Percentiles rank a stretch among this genome's conserved stretches.
Conservation (phyloP, 1,140 invertebrate genomes). For the Ephestia elutella region DNA sequence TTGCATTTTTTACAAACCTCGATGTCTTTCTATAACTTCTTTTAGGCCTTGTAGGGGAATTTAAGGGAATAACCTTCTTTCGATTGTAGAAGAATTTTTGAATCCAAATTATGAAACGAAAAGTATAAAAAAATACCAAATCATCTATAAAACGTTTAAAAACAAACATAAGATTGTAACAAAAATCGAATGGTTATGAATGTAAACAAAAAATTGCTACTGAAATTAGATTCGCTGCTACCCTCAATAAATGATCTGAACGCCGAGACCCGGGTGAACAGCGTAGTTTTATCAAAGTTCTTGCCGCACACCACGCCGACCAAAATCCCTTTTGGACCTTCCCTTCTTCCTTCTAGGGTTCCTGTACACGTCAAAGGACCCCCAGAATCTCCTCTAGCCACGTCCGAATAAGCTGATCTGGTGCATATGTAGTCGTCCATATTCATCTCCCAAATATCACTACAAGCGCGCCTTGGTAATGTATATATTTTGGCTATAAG, state of each 20-base stretch:
- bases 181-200: background rate
- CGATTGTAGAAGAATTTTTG: no score
- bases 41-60: no score
- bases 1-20: no score
- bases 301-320: conserved; percentile 53
- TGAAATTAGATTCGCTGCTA: background rate
- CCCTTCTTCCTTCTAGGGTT: conserved; percentile 32
- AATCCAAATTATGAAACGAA: background rate
- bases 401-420: conserved; percentile 35
- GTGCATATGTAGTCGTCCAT: conserved; percentile 54
- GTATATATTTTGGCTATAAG: conserved; percentile 34
- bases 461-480: conserved; percentile 31
- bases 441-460: conserved; percentile 43
- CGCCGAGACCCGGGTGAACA: conserved; percentile 50
- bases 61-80: no score
- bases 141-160: background rate
- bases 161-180: background rate
- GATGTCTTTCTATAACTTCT: no score
- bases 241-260: conserved; percentile 42
- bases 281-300: conserved; percentile 48
- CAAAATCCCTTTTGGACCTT: conserved; percentile 25
- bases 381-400: conserved; percentile 48
- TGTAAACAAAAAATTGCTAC: background rate
- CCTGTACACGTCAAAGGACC: conserved; percentile 44
- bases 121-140: background rate